These are phyloP conservation scores for Brachyopa scutellaris DNA, from an alignment of 2,888 invertebrate species.

Conservation along the genomic window DNA sequence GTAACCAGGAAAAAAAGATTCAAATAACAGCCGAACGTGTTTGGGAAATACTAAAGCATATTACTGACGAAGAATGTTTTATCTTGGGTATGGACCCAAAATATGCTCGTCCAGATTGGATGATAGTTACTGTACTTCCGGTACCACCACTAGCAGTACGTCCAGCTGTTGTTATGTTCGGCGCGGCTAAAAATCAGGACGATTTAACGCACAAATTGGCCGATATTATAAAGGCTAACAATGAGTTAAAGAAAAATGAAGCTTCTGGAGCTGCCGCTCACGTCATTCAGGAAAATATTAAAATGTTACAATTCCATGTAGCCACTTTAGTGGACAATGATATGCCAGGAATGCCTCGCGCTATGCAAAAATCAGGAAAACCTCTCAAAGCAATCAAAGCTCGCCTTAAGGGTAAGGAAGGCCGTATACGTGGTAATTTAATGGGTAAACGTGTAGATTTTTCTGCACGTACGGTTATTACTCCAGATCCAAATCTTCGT, in stretches of 20 bases:
- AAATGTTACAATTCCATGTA: slow-evolving; percentile 99
- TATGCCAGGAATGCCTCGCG: slow-evolving; percentile 98
- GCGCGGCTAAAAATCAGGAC: slow-evolving; percentile 99
- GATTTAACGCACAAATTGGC: slow-evolving; percentile 99
- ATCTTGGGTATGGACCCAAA: slow-evolving; percentile 98
- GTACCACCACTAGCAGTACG: slow-evolving; percentile 98
- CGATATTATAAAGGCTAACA: slow-evolving; percentile 99
- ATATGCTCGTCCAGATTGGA: slow-evolving; percentile 99
- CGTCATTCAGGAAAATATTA: slow-evolving; percentile 97
- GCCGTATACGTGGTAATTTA: slow-evolving; percentile 98
- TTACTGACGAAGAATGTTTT: slow-evolving; percentile 97
- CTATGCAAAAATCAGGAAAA: slow-evolving; percentile 99
- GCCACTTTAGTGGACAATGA: slow-evolving; percentile 99
- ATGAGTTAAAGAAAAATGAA: slow-evolving; percentile 97
- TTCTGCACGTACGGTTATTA: slow-evolving; percentile 99
- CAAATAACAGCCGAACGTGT: slow-evolving; percentile 96
- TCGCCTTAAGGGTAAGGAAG: slow-evolving; percentile 98
- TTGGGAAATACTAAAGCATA: slow-evolving; percentile 97
- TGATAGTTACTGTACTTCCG: slow-evolving; percentile 98
- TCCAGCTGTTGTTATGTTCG: slow-evolving; percentile 98
- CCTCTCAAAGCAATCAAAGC: slow-evolving; percentile 99
- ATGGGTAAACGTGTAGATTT: slow-evolving; percentile 99
- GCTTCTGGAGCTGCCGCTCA: slow-evolving; percentile 98
- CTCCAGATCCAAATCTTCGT: slow-evolving; percentile 96
- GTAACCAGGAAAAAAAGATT: slow-evolving; percentile 97